phyloP scores from a whole-genome alignment of 2,113 vertebrate species.

The Chloropsis hardwickii region DNA sequence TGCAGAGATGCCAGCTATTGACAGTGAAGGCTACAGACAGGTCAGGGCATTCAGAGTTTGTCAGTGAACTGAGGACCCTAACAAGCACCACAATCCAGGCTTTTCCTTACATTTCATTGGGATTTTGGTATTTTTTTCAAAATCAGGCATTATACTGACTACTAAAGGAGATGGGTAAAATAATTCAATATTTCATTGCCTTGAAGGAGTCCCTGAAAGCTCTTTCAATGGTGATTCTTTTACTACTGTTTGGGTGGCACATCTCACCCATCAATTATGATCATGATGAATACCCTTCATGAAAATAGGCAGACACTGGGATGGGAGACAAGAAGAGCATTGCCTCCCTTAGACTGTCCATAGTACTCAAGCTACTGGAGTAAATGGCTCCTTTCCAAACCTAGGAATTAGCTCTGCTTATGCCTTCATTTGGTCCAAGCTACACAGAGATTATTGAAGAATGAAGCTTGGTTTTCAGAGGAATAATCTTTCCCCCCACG shows the following conservation, averaged over 20 bases:
- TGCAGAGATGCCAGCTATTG: accelerated
- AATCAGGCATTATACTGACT: background rate
- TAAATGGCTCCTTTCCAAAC: background rate
- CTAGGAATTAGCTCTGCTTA: background rate
- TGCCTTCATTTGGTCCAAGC: background rate
- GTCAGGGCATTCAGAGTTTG: background rate
- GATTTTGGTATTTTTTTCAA: background rate
- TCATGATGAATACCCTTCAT: background rate
- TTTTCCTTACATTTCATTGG: background rate
- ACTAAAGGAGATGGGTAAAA: background rate
- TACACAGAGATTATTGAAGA: background rate
- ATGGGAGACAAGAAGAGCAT: background rate
- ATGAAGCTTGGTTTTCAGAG: background rate
- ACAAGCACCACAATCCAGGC: background rate
- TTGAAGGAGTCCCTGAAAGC: background rate
- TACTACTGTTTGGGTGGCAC: background rate
- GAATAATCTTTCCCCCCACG: background rate
- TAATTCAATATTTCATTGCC: background rate
- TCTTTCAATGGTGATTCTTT: background rate
- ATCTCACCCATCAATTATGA: background rate
- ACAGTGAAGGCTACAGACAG: background rate
- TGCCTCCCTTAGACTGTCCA: background rate
- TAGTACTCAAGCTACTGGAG: background rate
- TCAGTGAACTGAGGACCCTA: background rate
- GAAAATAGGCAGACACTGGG: background rate